These are phyloP conservation scores for Drosophila neoperkinsi DNA, from an alignment of 2,888 invertebrate genomes.

Conservation along the genomic window DNA sequence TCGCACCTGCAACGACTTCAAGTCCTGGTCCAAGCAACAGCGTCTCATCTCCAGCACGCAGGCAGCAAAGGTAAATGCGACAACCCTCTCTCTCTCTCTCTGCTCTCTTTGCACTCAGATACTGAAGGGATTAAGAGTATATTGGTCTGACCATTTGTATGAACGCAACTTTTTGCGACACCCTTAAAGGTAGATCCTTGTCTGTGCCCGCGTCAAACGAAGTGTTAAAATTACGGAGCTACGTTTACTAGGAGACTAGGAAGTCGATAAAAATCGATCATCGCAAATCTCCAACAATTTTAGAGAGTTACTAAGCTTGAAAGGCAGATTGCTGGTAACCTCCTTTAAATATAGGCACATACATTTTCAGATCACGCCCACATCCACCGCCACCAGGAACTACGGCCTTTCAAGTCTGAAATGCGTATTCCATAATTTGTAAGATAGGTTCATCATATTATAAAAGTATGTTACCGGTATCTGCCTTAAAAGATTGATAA, in stretches of 20 bases:
- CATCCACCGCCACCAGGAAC: too few relatives aligned
- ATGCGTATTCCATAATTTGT: too few relatives aligned
- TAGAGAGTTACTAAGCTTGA: neutral
- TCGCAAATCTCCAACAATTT: neutral
- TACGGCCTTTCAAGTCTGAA: too few relatives aligned
- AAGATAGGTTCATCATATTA: too few relatives aligned
- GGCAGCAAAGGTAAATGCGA: constrained; percentile 56
- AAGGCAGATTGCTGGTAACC: neutral
- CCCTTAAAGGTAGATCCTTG: neutral
- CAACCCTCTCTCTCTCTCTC: too few relatives aligned
- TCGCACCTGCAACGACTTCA: constrained; percentile 90
- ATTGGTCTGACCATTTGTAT: neutral
- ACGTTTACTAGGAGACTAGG: too few relatives aligned
- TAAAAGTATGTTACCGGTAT: too few relatives aligned
- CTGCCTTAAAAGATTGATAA: too few relatives aligned
- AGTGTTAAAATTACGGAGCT: too few relatives aligned
- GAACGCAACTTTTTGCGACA: neutral
- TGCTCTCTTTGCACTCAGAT: neutral
- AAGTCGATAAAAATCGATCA: too few relatives aligned
- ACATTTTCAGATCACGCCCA: neutral
- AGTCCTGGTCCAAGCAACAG: constrained; percentile 89
- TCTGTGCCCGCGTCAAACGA: too few relatives aligned
- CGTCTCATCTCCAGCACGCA: constrained; percentile 84
- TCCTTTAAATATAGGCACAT: neutral
- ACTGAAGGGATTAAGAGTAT: neutral